Conservation (phyloP, 2,113 vertebrate genomes). For the Burhinus bistriatus region DNA sequence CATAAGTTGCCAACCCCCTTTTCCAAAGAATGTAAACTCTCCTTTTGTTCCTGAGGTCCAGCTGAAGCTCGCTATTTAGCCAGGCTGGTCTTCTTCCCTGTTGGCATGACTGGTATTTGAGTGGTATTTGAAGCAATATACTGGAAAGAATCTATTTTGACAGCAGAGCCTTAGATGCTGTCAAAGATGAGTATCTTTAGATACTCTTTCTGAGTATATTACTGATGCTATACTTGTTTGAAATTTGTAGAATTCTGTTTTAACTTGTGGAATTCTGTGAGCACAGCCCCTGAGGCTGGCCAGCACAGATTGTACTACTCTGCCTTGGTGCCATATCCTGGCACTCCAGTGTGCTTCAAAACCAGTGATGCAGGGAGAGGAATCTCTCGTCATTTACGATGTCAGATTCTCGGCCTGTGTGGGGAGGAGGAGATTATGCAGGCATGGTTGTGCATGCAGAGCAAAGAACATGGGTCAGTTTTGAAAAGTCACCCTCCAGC, state of each 20-base stretch:
- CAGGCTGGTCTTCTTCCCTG: no score
- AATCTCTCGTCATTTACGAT: fast-evolving
- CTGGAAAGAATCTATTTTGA: neutral
- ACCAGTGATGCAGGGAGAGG: neutral
- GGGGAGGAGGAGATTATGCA: neutral
- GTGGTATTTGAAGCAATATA: neutral
- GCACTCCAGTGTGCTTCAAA: neutral
- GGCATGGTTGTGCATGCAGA: neutral
- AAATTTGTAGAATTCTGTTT: neutral
- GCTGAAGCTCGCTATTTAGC: no score
- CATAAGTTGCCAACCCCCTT: no score
- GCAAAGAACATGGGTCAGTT: neutral
- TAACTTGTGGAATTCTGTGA: no score
- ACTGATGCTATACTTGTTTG: neutral
- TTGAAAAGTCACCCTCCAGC: neutral
- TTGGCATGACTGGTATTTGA: no score
- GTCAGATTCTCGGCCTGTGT: neutral
- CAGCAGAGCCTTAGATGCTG: neutral
- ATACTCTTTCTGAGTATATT: neutral
- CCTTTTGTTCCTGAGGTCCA: no score
- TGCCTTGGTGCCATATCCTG: neutral
- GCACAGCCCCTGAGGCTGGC: fast-evolving
- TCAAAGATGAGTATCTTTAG: no score
- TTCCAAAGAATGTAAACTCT: no score
- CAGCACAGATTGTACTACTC: fast-evolving